Percentiles rank a stretch among this genome's conserved stretches.
Conservation (phyloP, 1,140 invertebrate genomes). For the Drosophila insularis region DNA sequence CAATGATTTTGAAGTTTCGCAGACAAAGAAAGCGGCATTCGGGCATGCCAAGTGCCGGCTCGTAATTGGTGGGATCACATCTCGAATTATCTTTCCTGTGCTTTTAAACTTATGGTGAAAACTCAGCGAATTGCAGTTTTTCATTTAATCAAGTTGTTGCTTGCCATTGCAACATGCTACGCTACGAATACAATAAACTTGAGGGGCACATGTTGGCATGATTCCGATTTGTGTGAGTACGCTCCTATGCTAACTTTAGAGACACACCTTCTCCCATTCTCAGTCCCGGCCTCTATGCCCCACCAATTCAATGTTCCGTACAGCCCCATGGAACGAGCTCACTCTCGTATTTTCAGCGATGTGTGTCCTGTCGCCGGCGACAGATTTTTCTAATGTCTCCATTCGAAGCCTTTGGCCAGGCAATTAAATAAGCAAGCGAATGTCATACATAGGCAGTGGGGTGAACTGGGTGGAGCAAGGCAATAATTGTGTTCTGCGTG, state of each 20-base stretch:
- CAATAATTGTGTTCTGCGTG: slow-evolving; percentile 70
- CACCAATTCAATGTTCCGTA: slow-evolving; percentile 12
- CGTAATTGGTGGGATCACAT: slow-evolving; percentile 17
- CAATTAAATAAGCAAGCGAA: slow-evolving; percentile 61
- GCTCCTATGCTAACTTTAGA: slow-evolving; percentile 39
- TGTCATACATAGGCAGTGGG: slow-evolving; percentile 13
- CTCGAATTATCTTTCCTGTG: too few species aligned
- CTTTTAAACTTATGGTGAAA: too few species aligned
- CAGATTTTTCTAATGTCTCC: slow-evolving; percentile 80
- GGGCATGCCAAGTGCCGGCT: slow-evolving; percentile 8
- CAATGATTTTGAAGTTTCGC: slow-evolving; percentile 57
- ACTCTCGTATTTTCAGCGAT: slow-evolving; percentile 55
- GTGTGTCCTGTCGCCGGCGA: slow-evolving; percentile 62
- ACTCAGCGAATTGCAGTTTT: not conserved
- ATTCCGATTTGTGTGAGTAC: slow-evolving; percentile 19
- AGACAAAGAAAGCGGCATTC: not conserved
- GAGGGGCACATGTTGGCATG: slow-evolving; percentile 26
- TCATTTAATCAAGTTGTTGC: slow-evolving; percentile 35
- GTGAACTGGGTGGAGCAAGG: not conserved
- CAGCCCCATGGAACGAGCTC: not conserved
- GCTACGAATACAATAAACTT: slow-evolving; percentile 50
- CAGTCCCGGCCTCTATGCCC: not conserved
- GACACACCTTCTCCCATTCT: not conserved
- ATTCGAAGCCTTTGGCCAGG: slow-evolving; percentile 74
- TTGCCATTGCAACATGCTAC: slow-evolving; percentile 11